Percentiles rank a stretch among this genome's conserved stretches.
Evolutionary conservation across 2,797 vertebrate genomes (phyloP).

Genomic region (Poeciliopsis infans): DNA sequence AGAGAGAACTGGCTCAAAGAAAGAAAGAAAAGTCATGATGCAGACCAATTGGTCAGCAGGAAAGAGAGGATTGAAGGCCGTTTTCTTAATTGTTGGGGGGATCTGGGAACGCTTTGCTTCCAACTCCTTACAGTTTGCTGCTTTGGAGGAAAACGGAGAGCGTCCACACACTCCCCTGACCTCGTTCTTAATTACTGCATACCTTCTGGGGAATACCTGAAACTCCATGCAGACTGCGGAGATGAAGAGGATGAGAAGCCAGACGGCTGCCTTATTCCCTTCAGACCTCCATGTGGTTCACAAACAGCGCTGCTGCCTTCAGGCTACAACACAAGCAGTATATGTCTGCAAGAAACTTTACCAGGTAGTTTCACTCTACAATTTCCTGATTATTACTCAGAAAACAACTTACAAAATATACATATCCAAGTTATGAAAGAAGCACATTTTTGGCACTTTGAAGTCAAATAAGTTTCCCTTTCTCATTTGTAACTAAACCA

Average conservation of each 20-base stretch:
- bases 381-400: conserved; percentile 24
- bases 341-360: conserved; percentile 10
- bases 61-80: conserved; percentile 33
- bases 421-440: conserved; percentile 17
- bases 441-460: background rate
- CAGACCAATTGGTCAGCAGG: conserved; percentile 40
- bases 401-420: conserved; percentile 25
- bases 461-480: background rate
- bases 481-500: background rate
- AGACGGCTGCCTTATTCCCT: conserved; percentile 52
- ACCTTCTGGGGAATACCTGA: conserved; percentile 58
- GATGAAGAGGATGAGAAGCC: conserved; percentile 45
- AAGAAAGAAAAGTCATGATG: conserved; percentile 45
- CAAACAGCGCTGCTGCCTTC: conserved; percentile 38
- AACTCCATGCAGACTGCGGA: conserved; percentile 28
- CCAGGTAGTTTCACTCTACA: conserved; percentile 20
- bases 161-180: conserved; percentile 67
- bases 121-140: conserved; percentile 37
- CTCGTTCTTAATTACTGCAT: conserved; percentile 76
- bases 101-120: conserved; percentile 19
- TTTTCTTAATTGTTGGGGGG: conserved; percentile 53
- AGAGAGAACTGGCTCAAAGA: conserved; percentile 9
- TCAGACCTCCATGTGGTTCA: conserved; percentile 39
- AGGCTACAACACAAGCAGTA: conserved; percentile 22
- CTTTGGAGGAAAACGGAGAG: conserved; percentile 15